Conservation (phyloP, 1,140 invertebrate genomes). For the Wiebesia pumilae region DNA sequence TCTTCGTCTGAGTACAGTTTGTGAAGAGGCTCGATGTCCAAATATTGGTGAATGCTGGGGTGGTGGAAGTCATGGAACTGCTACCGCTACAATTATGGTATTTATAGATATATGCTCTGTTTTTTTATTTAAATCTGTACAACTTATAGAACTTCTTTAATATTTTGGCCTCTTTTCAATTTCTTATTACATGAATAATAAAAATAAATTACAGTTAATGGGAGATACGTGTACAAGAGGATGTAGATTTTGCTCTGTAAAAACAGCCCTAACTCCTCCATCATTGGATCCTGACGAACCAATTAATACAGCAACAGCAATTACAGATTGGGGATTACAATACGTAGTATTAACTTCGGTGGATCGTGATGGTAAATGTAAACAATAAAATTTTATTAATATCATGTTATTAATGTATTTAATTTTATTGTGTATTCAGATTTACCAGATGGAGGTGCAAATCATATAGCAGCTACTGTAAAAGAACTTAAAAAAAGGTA, state of each 20-base stretch:
- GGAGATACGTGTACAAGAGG: conserved; percentile 94
- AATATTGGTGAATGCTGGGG: conserved; percentile 99
- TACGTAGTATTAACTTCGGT: conserved; percentile 99
- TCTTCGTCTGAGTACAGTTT: conserved; percentile 96
- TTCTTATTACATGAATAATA: conserved; percentile 19
- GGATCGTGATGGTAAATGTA: conserved; percentile 89
- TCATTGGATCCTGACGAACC: conserved; percentile 94
- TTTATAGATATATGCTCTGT: conserved; percentile 18
- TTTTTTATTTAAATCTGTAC: neutral
- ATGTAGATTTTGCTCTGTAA: conserved; percentile 99
- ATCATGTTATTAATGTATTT: conserved; percentile 29
- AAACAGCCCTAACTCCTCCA: conserved; percentile 94
- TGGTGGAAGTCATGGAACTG: conserved; percentile 89
- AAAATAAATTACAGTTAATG: conserved; percentile 80
- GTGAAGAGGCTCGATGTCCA: conserved; percentile 98
- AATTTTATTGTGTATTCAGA: conserved; percentile 76
- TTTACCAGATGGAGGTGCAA: conserved; percentile 92
- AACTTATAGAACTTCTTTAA: neutral
- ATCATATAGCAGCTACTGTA: conserved; percentile 94
- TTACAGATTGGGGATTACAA: conserved; percentile 95
- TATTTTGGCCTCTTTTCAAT: conserved; percentile 5
- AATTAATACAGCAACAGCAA: conserved; percentile 92
- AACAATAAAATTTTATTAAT: conserved; percentile 20
- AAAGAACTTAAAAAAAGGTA: conserved; percentile 84
- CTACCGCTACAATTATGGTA: conserved; percentile 94